A percentile compares a stretch with the other conserved stretches of the same genome.
phyloP scores from a whole-genome alignment of 37 sponge, comb jelly and placozoan genomes.

The Trichoplax adhaerens region DNA sequence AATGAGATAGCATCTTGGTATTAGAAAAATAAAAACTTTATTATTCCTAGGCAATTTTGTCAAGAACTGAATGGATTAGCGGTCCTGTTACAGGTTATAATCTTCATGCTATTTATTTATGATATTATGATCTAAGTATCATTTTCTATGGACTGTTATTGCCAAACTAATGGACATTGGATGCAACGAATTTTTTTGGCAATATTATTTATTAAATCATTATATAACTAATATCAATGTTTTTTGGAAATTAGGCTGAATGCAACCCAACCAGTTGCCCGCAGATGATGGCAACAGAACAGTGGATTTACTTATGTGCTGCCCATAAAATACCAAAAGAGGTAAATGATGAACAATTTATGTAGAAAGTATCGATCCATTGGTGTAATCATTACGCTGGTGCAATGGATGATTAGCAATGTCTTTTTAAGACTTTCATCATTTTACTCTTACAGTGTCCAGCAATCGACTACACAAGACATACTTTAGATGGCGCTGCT shows the following conservation, averaged over 20 bases:
- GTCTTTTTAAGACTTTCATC: neutral
- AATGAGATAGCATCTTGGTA: neutral
- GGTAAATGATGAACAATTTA: neutral
- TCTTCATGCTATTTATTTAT: too few species aligned
- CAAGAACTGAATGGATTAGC: conserved; percentile 71
- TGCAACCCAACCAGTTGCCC: conserved; percentile 53
- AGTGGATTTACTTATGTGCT: conserved; percentile 96
- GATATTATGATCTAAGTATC: too few species aligned
- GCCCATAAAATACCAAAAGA: conserved; percentile 91
- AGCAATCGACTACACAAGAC: conserved; percentile 93
- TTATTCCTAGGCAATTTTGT: conserved; percentile 59
- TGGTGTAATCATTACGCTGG: neutral
- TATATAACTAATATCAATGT: too few species aligned
- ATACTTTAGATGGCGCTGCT: conserved; percentile 93
- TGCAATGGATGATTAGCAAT: neutral
- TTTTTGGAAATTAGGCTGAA: neutral
- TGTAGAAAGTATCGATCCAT: conserved; percentile 5
- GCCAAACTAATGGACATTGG: too few species aligned
- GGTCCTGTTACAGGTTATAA: conserved; percentile 48
- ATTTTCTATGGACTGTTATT: too few species aligned
- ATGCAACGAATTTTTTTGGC: too few species aligned
- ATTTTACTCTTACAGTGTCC: conserved; percentile 41
- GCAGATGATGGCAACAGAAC: conserved; percentile 87
- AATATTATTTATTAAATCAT: too few species aligned
- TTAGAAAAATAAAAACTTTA: neutral